These are phyloP conservation scores for Darevskia nairensis DNA, from an alignment of 2,797 vertebrate genomes.

Conservation along the genomic window DNA sequence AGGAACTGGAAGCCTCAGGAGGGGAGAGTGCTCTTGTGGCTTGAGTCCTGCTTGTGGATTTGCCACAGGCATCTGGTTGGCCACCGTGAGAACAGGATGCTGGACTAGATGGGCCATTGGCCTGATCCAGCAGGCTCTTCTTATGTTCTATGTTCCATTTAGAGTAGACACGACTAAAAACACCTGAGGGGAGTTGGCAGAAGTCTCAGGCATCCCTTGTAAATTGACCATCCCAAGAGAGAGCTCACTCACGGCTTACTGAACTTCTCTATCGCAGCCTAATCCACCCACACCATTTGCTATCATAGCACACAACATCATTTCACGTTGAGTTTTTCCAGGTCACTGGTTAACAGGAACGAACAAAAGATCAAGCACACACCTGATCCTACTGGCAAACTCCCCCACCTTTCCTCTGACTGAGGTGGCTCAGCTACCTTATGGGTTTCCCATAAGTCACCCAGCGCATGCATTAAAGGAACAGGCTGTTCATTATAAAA, in stretches of 20 bases:
- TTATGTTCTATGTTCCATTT: neutral
- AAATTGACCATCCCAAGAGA: neutral
- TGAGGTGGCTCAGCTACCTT: neutral
- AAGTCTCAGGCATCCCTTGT: neutral
- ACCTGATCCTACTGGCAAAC: conserved; percentile 1
- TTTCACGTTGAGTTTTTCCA: conserved; percentile 6
- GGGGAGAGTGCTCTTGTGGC: too few species aligned
- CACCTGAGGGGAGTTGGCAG: neutral
- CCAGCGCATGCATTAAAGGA: neutral
- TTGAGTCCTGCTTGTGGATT: too few species aligned
- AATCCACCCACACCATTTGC: neutral
- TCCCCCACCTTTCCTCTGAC: neutral
- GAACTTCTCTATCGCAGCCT: neutral
- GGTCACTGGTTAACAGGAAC: neutral
- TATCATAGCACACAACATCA: neutral
- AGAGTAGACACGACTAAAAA: neutral
- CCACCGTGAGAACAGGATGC: too few species aligned
- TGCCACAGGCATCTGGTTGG: too few species aligned
- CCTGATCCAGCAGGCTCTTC: too few species aligned
- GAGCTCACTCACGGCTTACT: neutral
- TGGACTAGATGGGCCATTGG: too few species aligned
- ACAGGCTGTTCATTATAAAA: neutral
- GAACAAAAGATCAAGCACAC: conserved; percentile 1
- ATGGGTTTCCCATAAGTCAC: neutral
- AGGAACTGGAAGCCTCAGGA: too few species aligned